These are phyloP conservation scores for Nemurella pictetii DNA, from an alignment of 2,888 invertebrate species.

Conservation along the genomic window DNA sequence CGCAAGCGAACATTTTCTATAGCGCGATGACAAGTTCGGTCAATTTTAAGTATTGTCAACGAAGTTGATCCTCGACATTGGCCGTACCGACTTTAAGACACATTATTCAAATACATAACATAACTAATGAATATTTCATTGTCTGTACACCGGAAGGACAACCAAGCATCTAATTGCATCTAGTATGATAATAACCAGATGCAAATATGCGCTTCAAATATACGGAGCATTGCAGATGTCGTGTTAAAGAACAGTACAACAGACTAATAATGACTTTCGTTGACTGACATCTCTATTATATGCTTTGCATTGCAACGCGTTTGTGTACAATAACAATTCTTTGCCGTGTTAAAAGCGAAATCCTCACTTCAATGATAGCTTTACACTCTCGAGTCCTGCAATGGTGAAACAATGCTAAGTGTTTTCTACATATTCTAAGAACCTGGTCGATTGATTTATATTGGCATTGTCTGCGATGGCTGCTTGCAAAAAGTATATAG, in stretches of 20 bases:
- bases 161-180: slow-evolving; percentile 14
- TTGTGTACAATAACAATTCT: neutral
- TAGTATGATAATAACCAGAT: neutral
- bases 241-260: too few species aligned
- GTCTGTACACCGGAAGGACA: slow-evolving; percentile 22
- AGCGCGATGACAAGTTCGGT: too few species aligned
- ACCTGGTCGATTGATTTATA: neutral
- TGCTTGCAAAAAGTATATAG: neutral
- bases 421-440: too few species aligned
- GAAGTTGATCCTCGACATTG: too few species aligned
- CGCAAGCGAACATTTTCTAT: too few species aligned
- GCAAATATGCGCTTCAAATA: neutral
- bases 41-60: too few species aligned
- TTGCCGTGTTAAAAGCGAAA: too few species aligned
- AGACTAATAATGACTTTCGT: neutral
- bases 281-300: neutral
- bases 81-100: too few species aligned
- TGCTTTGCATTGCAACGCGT: too few species aligned
- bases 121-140: slow-evolving; percentile 23
- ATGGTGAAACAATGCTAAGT: too few species aligned
- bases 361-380: too few species aligned
- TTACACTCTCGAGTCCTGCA: too few species aligned
- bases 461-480: neutral
- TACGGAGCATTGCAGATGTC: neutral
- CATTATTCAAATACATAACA: neutral